Percentiles rank a stretch among this genome's conserved stretches.
Evolutionary conservation across 2,888 invertebrate species (phyloP).

Genomic region (Andricus curvator): DNA sequence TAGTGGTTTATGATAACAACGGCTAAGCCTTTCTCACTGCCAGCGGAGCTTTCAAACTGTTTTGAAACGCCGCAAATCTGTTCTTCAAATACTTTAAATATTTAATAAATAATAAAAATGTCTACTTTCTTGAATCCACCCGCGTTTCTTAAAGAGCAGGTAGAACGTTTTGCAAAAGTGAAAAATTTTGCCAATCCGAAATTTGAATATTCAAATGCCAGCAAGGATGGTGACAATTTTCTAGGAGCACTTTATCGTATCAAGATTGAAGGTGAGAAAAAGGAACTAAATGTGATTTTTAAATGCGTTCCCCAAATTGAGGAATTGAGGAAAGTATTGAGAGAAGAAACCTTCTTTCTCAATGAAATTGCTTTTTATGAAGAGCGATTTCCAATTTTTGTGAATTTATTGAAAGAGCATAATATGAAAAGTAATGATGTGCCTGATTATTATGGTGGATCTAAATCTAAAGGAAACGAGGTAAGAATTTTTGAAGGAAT

Average conservation of each 20-base stretch:
- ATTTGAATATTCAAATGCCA: conserved; percentile 47
- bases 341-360: background rate
- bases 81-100: background rate
- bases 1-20: no score
- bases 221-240: conserved; percentile 57
- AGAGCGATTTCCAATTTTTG: conserved; percentile 15
- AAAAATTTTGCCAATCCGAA: conserved; percentile 43
- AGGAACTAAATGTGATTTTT: conserved; percentile 27
- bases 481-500: background rate
- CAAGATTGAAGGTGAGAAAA: conserved; percentile 47
- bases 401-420: conserved; percentile 4
- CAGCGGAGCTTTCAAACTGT: background rate
- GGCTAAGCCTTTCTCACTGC: background rate
- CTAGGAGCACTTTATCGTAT: conserved; percentile 53
- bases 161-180: conserved; percentile 48
- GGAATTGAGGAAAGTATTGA: conserved; percentile 1
- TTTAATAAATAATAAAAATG: background rate
- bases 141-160: conserved; percentile 40
- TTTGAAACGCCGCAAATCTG: background rate
- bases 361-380: conserved; percentile 25
- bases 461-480: conserved; percentile 2
- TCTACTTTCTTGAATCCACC: background rate
- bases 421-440: background rate
- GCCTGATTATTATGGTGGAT: conserved; percentile 13
- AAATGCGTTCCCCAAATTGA: conserved; percentile 1